Conservation (phyloP, 2,113 vertebrate genomes). For the Salvelinus namaycush region DNA sequence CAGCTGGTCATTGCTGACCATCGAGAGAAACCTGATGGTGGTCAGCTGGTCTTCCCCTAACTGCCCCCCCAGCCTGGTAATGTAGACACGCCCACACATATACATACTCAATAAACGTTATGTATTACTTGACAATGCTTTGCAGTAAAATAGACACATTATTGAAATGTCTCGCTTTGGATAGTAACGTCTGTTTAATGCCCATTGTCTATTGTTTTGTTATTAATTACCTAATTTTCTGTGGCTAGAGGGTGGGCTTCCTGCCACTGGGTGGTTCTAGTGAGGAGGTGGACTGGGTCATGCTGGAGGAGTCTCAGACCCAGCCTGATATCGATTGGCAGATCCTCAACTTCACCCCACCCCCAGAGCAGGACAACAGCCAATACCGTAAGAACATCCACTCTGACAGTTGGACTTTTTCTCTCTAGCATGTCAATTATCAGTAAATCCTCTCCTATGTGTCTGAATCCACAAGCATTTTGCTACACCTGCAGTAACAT, state of each 20-base stretch:
- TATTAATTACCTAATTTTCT: conserved; percentile 1
- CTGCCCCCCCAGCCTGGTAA: conserved; percentile 82
- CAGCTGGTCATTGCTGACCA: conserved; percentile 79
- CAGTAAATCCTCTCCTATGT: not conserved
- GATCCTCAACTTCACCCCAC: conserved; percentile 81
- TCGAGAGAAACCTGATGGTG: conserved; percentile 87
- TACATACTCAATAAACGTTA: not conserved
- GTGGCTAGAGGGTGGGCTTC: conserved; percentile 86
- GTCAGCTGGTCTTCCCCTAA: conserved; percentile 85
- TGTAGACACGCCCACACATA: conserved; percentile 6
- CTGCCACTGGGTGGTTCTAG: conserved; percentile 79
- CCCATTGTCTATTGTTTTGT: too few species aligned
- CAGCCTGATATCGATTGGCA: conserved; percentile 84
- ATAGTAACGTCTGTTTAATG: too few species aligned
- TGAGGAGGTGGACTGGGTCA: conserved; percentile 80
- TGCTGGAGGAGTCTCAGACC: conserved; percentile 78
- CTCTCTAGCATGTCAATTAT: not conserved
- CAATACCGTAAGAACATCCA: conserved; percentile 81
- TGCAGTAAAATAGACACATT: too few species aligned
- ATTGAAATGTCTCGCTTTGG: too few species aligned
- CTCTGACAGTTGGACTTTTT: not conserved
- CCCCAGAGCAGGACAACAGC: conserved; percentile 82
- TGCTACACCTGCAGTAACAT: too few species aligned
- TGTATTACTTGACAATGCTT: too few species aligned
- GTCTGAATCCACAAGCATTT: not conserved